Conservation (phyloP, 2,797 vertebrate species). For the Vireo griseus region DNA sequence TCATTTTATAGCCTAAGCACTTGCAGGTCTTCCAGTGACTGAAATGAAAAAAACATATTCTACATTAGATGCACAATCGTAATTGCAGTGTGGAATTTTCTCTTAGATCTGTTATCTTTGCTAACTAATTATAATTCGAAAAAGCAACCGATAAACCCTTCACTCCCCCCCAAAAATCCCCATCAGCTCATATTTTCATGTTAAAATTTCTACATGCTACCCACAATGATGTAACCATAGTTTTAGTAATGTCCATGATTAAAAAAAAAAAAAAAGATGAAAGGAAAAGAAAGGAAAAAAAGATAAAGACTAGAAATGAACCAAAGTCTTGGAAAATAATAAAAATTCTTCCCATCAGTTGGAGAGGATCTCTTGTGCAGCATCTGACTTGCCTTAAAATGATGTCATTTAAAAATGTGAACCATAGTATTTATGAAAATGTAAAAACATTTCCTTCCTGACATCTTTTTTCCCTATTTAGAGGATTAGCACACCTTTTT, state of each 20-base stretch:
- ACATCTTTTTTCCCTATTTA: background rate
- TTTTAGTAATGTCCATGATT: background rate
- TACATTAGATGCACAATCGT: background rate
- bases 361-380: background rate
- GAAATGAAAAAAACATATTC: background rate
- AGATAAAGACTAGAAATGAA: accelerated
- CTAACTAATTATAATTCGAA: background rate
- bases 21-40: background rate
- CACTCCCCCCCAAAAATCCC: accelerated
- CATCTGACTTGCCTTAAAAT: background rate
- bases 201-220: background rate
- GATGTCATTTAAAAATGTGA: background rate
- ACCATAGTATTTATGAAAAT: background rate
- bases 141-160: background rate
- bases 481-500: background rate
- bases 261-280: accelerated
- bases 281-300: accelerated
- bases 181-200: background rate
- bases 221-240: background rate
- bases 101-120: background rate
- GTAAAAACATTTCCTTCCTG: background rate
- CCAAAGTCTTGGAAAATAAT: background rate
- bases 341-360: background rate
- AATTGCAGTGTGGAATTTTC: background rate
- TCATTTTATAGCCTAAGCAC: background rate